Percentiles rank a stretch among this genome's conserved stretches.
Evolutionary conservation across 2,797 vertebrate genomes (phyloP).

Genomic region (Alca torda): DNA sequence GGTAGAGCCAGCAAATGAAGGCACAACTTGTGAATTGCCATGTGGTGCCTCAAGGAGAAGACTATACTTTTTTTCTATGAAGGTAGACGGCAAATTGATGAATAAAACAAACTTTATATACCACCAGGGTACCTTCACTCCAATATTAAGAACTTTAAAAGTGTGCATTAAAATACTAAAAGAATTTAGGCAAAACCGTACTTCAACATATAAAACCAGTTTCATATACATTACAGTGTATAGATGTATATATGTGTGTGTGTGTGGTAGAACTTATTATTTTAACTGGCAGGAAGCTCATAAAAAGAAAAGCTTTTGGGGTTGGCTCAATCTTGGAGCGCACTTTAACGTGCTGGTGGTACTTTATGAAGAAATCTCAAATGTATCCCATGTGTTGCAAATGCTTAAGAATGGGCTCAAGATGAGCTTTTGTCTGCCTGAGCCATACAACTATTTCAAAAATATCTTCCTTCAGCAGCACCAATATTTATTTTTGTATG

Average conservation of each 20-base stretch:
- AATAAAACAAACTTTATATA: neutral
- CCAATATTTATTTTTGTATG: constrained; percentile 42
- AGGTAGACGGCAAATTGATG: neutral
- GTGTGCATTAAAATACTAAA: neutral
- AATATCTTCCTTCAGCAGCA: constrained; percentile 34
- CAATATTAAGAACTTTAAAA: neutral
- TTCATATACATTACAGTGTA: neutral
- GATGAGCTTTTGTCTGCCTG: constrained; percentile 45
- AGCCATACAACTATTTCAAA: neutral
- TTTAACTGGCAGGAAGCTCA: constrained; percentile 54
- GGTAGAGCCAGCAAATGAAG: neutral
- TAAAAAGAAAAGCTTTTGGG: constrained; percentile 53
- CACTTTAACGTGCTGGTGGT: constrained; percentile 9
- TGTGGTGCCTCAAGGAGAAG: neutral
- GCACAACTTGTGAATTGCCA: neutral
- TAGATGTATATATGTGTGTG: neutral
- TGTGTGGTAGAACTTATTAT: constrained; percentile 26
- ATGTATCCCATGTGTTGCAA: constrained; percentile 64
- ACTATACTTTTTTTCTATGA: neutral
- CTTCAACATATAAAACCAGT: neutral
- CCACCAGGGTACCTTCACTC: neutral
- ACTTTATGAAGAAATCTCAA: constrained; percentile 45
- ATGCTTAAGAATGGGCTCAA: constrained; percentile 21
- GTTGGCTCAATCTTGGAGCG: neutral
- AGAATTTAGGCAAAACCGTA: neutral